Evolutionary conservation across 2,888 invertebrate species (phyloP).

Genomic region (Rhorus exstirpatorius): DNA sequence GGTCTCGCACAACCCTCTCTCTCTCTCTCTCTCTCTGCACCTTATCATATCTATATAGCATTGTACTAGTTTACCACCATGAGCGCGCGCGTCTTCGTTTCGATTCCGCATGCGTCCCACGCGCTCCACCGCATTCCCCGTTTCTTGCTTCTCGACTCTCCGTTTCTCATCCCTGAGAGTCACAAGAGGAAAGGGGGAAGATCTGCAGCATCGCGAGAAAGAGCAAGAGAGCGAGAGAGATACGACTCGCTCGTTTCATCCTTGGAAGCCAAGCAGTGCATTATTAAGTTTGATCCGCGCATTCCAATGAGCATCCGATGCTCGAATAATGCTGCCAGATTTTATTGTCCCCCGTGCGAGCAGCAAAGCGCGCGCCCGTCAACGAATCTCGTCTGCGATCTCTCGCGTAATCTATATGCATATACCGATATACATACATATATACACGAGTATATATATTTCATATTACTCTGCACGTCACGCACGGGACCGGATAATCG

Average conservation of each 20-base stretch:
- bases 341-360: slow-evolving; percentile 78
- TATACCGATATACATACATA: slow-evolving; percentile 1
- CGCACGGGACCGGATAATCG: slow-evolving; percentile 57
- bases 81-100: slow-evolving; percentile 48
- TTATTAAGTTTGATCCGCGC: slow-evolving; percentile 85
- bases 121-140: slow-evolving; percentile 73
- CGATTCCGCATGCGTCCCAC: slow-evolving; percentile 78
- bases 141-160: slow-evolving; percentile 73
- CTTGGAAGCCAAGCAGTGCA: slow-evolving; percentile 71
- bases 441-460: neutral
- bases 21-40: neutral
- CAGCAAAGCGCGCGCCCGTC: slow-evolving; percentile 47
- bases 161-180: slow-evolving; percentile 65
- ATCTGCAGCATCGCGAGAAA: slow-evolving; percentile 23
- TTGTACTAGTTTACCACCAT: slow-evolving; percentile 57
- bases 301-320: slow-evolving; percentile 83
- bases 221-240: slow-evolving; percentile 14
- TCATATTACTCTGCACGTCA: slow-evolving; percentile 59
- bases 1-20: slow-evolving; percentile 36
- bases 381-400: slow-evolving; percentile 81
- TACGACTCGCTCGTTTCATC: slow-evolving; percentile 63
- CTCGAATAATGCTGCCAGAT: slow-evolving; percentile 83
- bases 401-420: slow-evolving; percentile 71
- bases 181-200: slow-evolving; percentile 22
- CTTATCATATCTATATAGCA: slow-evolving; percentile 19